Percentiles rank a stretch among this genome's conserved stretches.
phyloP scores from a whole-genome alignment of 2,797 vertebrate species.

The Euthynnus affinis region DNA sequence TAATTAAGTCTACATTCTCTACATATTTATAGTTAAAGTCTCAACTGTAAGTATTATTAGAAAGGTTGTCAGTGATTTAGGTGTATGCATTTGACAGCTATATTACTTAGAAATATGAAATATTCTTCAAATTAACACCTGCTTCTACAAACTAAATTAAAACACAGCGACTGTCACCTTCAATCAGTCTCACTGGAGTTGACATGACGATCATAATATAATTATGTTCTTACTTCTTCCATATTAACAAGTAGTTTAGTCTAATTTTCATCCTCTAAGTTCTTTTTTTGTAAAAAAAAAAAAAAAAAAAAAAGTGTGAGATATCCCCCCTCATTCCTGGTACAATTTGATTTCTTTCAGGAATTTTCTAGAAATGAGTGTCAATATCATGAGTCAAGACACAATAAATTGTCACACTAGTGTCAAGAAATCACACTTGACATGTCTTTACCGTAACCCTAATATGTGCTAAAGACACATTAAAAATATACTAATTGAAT shows the following conservation, averaged over 20 bases:
- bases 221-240: not conserved
- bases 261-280: too few species aligned
- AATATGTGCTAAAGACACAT: not conserved
- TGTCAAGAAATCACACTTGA: not conserved
- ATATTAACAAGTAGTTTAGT: not conserved
- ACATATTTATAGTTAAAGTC: not conserved
- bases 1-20: not conserved
- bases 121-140: constrained; percentile 18
- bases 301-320: too few species aligned
- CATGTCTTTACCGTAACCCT: too few species aligned
- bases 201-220: constrained; percentile 20
- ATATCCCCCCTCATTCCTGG: too few species aligned
- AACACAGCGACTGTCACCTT: constrained; percentile 19
- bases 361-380: too few species aligned
- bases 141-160: constrained; percentile 27
- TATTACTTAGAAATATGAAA: constrained; percentile 1
- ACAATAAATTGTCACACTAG: not conserved
- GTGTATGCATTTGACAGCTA: constrained; percentile 4
- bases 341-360: too few species aligned
- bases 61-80: not conserved
- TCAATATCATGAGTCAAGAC: not conserved
- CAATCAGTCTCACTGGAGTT: constrained; percentile 21
- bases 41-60: constrained; percentile 3
- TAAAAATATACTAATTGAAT: not conserved
- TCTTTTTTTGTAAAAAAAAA: too few species aligned